A percentile compares a stretch with the other conserved stretches of the same genome.
Evolutionary conservation across 2,113 vertebrate species (phyloP).

Genomic region (Aepyceros melampus): DNA sequence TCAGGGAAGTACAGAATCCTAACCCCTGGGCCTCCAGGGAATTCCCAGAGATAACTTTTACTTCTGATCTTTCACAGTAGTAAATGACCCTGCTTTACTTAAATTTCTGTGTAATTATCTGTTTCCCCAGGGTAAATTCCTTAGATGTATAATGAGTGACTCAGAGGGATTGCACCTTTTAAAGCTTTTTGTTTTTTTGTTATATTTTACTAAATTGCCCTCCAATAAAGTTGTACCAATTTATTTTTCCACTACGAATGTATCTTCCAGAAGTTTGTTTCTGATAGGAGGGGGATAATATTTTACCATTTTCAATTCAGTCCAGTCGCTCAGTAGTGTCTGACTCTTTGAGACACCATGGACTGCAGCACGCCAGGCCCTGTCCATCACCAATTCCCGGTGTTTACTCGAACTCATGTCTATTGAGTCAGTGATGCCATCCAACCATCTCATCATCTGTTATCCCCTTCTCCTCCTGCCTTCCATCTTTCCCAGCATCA

Average conservation of each 20-base stretch:
- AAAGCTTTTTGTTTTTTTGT: not conserved
- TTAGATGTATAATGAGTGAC: not conserved
- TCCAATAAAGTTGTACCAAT: not conserved
- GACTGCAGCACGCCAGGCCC: not conserved
- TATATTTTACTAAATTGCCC: not conserved
- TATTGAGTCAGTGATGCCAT: not conserved
- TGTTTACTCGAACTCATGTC: not conserved
- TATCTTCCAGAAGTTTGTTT: not conserved
- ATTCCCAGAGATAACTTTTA: not conserved
- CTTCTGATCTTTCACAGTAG: not conserved
- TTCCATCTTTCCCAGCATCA: not conserved
- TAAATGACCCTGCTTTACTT: not conserved
- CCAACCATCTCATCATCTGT: not conserved
- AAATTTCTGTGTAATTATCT: not conserved
- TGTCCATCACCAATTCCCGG: not conserved
- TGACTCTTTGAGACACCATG: not conserved
- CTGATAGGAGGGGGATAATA: not conserved
- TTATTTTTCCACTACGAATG: not conserved
- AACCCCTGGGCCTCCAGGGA: not conserved
- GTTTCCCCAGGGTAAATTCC: not conserved
- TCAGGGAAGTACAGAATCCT: not conserved
- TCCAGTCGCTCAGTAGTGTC: not conserved
- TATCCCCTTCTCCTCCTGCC: not conserved
- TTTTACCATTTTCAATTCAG: not conserved
- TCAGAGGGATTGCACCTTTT: not conserved